Conservation (phyloP, 2,113 vertebrate species). For the Lagopus muta region DNA sequence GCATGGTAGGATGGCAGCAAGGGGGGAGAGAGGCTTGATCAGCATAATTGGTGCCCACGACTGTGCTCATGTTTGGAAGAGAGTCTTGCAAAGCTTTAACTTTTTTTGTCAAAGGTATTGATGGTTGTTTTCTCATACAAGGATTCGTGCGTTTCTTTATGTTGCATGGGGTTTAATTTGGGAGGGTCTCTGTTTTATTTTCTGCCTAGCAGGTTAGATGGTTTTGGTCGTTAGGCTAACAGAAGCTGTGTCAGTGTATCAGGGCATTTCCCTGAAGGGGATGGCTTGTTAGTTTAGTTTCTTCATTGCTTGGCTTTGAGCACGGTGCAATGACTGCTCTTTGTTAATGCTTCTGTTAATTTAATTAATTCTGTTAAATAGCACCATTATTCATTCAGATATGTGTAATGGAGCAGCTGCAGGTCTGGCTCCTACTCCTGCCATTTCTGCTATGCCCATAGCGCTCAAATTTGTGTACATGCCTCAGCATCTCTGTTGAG, state of each 20-base stretch:
- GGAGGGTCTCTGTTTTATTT: not conserved
- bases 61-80: not conserved
- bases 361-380: not conserved
- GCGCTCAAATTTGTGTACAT: conserved; percentile 16
- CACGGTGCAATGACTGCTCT: not conserved
- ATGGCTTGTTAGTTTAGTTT: not conserved
- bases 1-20: not conserved
- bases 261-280: not conserved
- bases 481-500: conserved; percentile 62
- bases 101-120: not conserved
- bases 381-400: conserved; percentile 51
- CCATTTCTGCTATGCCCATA: conserved; percentile 41
- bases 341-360: not conserved
- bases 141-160: not conserved
- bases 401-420: conserved; percentile 17
- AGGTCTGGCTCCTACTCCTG: conserved; percentile 60
- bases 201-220: not conserved
- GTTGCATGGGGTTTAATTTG: not conserved
- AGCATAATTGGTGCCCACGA: not conserved
- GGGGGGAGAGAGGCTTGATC: not conserved
- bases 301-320: not conserved
- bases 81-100: not conserved
- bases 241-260: not conserved
- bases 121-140: not conserved
- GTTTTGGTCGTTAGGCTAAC: not conserved